A percentile compares a stretch with the other conserved stretches of the same genome.
Evolutionary conservation across 1,140 invertebrate genomes (phyloP).

Genomic region (Macrobrachium nipponense): DNA sequence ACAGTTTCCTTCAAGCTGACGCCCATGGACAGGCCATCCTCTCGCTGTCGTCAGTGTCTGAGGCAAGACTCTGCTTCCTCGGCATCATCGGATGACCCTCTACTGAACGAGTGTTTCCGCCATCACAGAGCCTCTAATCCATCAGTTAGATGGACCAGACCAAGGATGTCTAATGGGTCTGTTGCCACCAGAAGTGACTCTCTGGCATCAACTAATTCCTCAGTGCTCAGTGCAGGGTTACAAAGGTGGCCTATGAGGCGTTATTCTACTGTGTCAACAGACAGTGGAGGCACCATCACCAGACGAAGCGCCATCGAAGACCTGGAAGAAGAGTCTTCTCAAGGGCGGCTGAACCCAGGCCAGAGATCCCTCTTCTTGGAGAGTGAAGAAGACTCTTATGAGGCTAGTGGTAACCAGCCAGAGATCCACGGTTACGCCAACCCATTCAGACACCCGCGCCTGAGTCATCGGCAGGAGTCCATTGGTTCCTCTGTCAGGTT

Average conservation of each 20-base stretch:
- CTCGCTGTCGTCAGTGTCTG: slow-evolving; percentile 58
- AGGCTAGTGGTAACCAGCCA: slow-evolving; percentile 39
- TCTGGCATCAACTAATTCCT: slow-evolving; percentile 62
- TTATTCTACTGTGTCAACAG: slow-evolving; percentile 60
- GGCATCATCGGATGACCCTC: slow-evolving; percentile 63
- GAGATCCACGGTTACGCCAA: slow-evolving; percentile 61
- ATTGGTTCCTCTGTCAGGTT: slow-evolving; percentile 47
- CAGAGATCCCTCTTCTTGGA: slow-evolving; percentile 58
- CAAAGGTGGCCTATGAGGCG: slow-evolving; percentile 55
- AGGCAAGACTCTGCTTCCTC: slow-evolving; percentile 62
- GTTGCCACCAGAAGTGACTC: slow-evolving; percentile 63
- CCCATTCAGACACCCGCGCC: slow-evolving; percentile 56
- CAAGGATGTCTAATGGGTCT: slow-evolving; percentile 62
- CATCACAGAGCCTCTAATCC: slow-evolving; percentile 54
- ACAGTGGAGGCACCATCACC: slow-evolving; percentile 61
- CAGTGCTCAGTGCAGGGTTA: slow-evolving; percentile 58
- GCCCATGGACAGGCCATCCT: slow-evolving; percentile 53
- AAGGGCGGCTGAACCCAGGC: slow-evolving; percentile 28
- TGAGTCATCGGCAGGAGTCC: slow-evolving; percentile 38
- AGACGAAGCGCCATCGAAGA: slow-evolving; percentile 53
- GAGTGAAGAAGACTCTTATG: slow-evolving; percentile 52
- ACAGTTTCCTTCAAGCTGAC: slow-evolving; percentile 63
- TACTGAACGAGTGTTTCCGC: slow-evolving; percentile 58
- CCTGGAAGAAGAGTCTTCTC: slow-evolving; percentile 5
- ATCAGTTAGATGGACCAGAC: slow-evolving; percentile 59